Evolutionary conservation across 2,797 vertebrate species (phyloP).

Genomic region (Acomys russatus): DNA sequence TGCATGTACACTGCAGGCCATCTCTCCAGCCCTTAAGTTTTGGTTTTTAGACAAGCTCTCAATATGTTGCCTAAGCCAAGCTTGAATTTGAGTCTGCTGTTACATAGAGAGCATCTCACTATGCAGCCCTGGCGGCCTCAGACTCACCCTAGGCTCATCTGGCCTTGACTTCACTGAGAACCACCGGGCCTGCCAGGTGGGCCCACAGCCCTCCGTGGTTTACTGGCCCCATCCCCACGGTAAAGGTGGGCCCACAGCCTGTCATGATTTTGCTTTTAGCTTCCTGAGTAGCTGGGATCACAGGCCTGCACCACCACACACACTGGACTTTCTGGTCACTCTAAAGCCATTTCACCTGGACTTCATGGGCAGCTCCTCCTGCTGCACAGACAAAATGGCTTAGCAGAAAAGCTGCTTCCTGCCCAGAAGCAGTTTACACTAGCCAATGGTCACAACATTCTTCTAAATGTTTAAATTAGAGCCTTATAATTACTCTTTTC

Average conservation of each 20-base stretch:
- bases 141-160: neutral
- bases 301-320: no score
- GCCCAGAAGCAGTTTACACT: neutral
- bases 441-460: neutral
- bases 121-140: neutral
- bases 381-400: neutral
- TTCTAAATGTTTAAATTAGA: neutral
- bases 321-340: neutral
- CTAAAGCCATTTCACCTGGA: conserved; percentile 39
- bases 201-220: neutral
- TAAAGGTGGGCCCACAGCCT: neutral
- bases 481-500: neutral
- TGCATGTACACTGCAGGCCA: no score
- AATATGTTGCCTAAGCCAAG: neutral
- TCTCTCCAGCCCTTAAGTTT: neutral
- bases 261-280: neutral
- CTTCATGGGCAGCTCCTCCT: conserved; percentile 8
- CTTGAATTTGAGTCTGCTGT: neutral
- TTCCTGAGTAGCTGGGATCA: neutral
- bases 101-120: neutral
- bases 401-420: conserved; percentile 16
- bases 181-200: neutral
- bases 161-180: neutral
- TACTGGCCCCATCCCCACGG: no score
- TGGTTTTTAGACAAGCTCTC: neutral